Conservation (phyloP, 2,113 vertebrate species). For the Leucopternis melanops region DNA sequence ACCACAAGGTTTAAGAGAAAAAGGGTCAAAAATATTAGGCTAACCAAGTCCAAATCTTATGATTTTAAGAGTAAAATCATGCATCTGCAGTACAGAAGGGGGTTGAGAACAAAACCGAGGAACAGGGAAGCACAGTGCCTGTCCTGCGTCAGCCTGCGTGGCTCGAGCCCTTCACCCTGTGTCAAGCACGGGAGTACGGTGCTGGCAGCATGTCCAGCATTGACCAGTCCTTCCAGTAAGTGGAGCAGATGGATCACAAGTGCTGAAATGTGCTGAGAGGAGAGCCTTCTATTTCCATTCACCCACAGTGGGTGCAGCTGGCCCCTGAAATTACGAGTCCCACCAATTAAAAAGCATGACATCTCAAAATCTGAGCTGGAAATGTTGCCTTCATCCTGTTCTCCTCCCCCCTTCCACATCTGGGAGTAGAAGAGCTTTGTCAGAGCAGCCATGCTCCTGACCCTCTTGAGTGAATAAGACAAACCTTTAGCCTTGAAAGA, state of each 20-base stretch:
- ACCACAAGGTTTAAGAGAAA: background rate
- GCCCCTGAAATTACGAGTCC: background rate
- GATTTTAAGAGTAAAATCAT: background rate
- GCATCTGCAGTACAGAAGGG: background rate
- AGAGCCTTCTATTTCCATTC: background rate
- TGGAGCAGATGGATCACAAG: background rate
- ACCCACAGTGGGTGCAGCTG: background rate
- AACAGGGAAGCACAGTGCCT: background rate
- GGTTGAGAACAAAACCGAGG: background rate
- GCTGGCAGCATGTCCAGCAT: background rate
- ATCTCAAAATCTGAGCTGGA: background rate
- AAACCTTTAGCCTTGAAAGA: background rate
- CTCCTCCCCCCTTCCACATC: background rate
- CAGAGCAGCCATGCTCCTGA: background rate
- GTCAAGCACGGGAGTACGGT: background rate
- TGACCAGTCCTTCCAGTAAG: background rate
- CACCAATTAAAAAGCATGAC: background rate
- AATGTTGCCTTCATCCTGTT: background rate
- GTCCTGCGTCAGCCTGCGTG: background rate
- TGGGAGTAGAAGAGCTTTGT: background rate
- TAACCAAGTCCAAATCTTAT: background rate
- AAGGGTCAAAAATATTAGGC: background rate
- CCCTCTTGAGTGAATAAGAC: background rate
- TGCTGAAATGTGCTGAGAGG: background rate
- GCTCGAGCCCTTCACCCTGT: background rate